Conservation (phyloP, 2,113 vertebrate genomes). For the Tragelaphus buxtoni region DNA sequence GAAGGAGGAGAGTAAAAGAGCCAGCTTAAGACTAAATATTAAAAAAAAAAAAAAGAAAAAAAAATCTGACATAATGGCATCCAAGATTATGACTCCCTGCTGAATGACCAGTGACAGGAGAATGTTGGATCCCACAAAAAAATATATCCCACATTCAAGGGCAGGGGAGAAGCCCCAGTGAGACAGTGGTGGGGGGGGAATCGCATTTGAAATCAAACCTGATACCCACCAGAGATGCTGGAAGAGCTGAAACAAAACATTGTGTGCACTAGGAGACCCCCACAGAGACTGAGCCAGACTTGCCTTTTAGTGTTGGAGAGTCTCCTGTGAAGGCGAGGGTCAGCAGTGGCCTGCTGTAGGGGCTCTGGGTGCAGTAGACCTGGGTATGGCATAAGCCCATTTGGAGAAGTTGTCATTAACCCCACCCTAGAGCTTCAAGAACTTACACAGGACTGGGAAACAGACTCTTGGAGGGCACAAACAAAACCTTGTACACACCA, state of each 20-base stretch:
- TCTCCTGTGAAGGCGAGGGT: not conserved
- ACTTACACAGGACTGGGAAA: not conserved
- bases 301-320: not conserved
- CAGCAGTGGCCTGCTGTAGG: not conserved
- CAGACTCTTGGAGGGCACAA: not conserved
- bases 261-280: not conserved
- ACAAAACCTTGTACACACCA: not conserved
- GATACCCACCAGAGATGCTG: not conserved
- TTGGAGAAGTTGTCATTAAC: not conserved
- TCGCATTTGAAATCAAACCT: too few species aligned
- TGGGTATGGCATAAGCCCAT: not conserved
- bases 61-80: too few species aligned
- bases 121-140: too few species aligned
- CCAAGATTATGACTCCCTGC: too few species aligned
- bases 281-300: not conserved
- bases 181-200: too few species aligned
- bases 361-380: not conserved
- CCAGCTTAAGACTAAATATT: too few species aligned
- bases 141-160: too few species aligned
- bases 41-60: too few species aligned
- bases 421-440: not conserved
- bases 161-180: too few species aligned
- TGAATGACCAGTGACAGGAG: too few species aligned
- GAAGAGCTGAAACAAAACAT: not conserved
- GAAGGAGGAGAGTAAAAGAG: too few species aligned